Base-by-base conservation (phyloP, 2,888 invertebrate species). In the Disparrhopalites patrizii region DNA sequence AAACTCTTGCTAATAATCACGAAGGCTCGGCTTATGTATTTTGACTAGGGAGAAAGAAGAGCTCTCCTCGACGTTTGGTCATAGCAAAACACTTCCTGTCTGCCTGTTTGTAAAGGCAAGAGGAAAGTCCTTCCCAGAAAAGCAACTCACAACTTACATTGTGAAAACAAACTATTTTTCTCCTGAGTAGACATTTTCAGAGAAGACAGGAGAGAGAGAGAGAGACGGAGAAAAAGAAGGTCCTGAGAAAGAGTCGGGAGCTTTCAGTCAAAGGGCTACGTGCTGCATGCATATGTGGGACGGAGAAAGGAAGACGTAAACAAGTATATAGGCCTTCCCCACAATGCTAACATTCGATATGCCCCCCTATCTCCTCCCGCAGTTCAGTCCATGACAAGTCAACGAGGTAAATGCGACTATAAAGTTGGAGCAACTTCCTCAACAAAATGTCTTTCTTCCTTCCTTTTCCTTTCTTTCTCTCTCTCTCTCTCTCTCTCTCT, bases 161-260 rank as follows among this genome's bases (percentile, higher is more conserved):
- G 58, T 58, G 56, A 57, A 36, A 38, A 57, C 56, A 57, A 58
- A 38, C 58, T 58, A 58, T 36, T 58, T 58, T 47, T 25, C 47
- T 8, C 7, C 23, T 20, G 5, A 10, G 23, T 47, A 47, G 47
- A 23, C 2, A 40, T 23, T 20, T 23, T 47, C 47, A 20, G 8
- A 4, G 47, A 3, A 20, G n/a, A n/a, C 47, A n/a, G 40, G 4
- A 4, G 40, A 7, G 4, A 18, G 40, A 7, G 40, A 33, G 36
- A 33, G 36, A 33, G 36, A 33, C 8, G 20, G 43, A 43, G 47
- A 8, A n/a, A 47, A 25, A 47, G 23, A 47, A 7, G 36, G 36
- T 36, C n/a, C n/a, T n/a, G 40, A 40, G 40, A 40, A 10, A 40
- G 40, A 40, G 40, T 15, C 15, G 40, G 18, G 40, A 40, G 40